A percentile compares a stretch with the other conserved stretches of the same genome.
Conservation (phyloP, 2,113 vertebrate genomes). For the Paracanthobrama guichenoti region DNA sequence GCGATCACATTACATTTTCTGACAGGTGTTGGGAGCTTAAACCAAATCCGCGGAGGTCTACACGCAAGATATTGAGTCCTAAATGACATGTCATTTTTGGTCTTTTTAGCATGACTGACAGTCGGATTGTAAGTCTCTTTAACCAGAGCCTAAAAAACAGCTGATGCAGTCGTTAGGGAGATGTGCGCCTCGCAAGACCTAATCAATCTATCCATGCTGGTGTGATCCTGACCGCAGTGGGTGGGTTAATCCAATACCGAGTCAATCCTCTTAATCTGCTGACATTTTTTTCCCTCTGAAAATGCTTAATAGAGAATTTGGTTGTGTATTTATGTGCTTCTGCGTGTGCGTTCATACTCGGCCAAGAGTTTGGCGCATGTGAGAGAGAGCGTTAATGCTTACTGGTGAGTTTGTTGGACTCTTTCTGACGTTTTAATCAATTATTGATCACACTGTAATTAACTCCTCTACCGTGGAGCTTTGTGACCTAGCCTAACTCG, state of each 20-base stretch:
- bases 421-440: slow-evolving; percentile 73
- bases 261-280: slow-evolving; percentile 79
- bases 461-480: slow-evolving; percentile 67
- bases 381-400: slow-evolving; percentile 38
- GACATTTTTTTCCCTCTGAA: slow-evolving; percentile 47
- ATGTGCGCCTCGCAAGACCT: slow-evolving; percentile 57
- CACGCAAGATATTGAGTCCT: slow-evolving; percentile 41
- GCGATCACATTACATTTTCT: slow-evolving; percentile 44
- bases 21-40: slow-evolving; percentile 53
- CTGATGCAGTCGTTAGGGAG: slow-evolving; percentile 76
- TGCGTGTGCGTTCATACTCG: not conserved
- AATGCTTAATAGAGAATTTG: slow-evolving; percentile 75
- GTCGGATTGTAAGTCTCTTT: slow-evolving; percentile 61
- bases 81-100: slow-evolving; percentile 38
- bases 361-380: not conserved
- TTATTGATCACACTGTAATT: slow-evolving; percentile 79
- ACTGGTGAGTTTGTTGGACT: slow-evolving; percentile 61
- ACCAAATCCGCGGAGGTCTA: slow-evolving; percentile 38
- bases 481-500: slow-evolving; percentile 56
- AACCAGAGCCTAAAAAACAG: slow-evolving; percentile 69
- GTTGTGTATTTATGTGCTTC: slow-evolving; percentile 64
- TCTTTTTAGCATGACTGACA: slow-evolving; percentile 69
- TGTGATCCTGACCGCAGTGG: slow-evolving; percentile 68
- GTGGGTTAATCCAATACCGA: slow-evolving; percentile 78
- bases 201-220: slow-evolving; percentile 75